These are phyloP conservation scores for Carduelis carduelis DNA, from an alignment of 2,797 vertebrate species.

Conservation along the genomic window DNA sequence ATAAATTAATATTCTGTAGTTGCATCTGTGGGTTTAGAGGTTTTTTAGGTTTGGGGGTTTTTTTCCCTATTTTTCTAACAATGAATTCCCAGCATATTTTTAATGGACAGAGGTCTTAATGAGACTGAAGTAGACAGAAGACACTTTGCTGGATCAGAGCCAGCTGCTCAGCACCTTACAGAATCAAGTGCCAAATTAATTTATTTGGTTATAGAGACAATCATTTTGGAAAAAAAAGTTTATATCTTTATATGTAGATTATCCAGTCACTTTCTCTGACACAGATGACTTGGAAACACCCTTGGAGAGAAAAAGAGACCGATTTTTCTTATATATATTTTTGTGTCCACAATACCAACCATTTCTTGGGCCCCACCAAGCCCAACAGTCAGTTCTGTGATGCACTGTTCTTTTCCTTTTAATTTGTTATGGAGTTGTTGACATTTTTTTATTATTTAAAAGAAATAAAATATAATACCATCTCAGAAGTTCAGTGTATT, in stretches of 20 bases:
- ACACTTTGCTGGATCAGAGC: neutral
- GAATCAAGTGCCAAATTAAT: neutral
- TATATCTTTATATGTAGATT: neutral
- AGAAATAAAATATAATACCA: neutral
- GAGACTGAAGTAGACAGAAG: neutral
- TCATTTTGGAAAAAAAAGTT: neutral
- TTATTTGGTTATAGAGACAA: neutral
- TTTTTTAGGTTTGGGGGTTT: rapidly evolving
- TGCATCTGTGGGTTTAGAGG: neutral
- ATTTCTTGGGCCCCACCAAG: rapidly evolving
- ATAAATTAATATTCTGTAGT: neutral
- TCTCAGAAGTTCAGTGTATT: neutral
- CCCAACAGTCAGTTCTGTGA: neutral
- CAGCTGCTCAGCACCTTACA: neutral
- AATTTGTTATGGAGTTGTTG: neutral
- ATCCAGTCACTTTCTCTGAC: neutral
- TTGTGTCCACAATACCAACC: neutral
- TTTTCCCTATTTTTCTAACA: neutral
- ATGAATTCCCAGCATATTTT: neutral
- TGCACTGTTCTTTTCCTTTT: neutral
- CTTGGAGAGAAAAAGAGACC: neutral
- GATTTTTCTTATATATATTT: neutral
- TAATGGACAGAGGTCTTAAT: neutral
- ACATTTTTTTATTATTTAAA: neutral
- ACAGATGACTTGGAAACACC: neutral